Conservation (phyloP, 2,113 vertebrate species). For the Brachirus orientalis region DNA sequence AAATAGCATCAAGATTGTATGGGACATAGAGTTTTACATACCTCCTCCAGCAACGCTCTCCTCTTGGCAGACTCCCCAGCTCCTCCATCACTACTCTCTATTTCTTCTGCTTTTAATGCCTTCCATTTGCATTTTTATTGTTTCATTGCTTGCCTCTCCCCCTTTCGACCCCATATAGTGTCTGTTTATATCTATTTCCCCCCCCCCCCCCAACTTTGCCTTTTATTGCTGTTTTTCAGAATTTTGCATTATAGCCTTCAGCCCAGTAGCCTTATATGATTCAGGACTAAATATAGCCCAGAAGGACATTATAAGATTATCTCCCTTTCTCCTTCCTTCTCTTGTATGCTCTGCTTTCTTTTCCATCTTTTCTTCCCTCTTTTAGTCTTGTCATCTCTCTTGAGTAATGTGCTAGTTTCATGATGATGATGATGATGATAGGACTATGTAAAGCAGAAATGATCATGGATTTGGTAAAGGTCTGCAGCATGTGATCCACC, state of each 20-base stretch:
- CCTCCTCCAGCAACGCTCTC: constrained; percentile 15
- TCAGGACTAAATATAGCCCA: constrained; percentile 66
- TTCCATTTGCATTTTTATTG: constrained; percentile 77
- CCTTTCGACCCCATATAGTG: constrained; percentile 15
- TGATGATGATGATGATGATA: constrained; percentile 1
- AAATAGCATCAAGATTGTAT: constrained; percentile 26
- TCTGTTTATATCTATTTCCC: constrained; percentile 56
- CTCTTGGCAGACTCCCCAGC: constrained; percentile 31
- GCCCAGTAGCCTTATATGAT: constrained; percentile 51
- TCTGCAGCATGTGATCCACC: constrained; percentile 27
- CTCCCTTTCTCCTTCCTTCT: constrained; percentile 14
- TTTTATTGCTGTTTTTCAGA: constrained; percentile 34
- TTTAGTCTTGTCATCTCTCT: constrained; percentile 33
- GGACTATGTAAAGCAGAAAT: neutral
- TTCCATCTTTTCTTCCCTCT: constrained; percentile 20
- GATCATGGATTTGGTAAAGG: constrained; percentile 23
- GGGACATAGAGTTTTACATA: constrained; percentile 50
- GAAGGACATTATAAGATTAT: constrained; percentile 65
- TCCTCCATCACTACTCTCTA: constrained; percentile 51
- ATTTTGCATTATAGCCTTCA: constrained; percentile 33
- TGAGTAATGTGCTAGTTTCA: constrained; percentile 38
- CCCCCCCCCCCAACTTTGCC: constrained; percentile 55
- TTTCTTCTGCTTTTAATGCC: constrained; percentile 49
- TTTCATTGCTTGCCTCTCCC: constrained; percentile 57
- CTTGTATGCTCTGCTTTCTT: constrained; percentile 10